Percentiles rank a stretch among this genome's conserved stretches.
phyloP scores from a whole-genome alignment of 2,888 invertebrate species.

The Neuroscelio doddi region DNA sequence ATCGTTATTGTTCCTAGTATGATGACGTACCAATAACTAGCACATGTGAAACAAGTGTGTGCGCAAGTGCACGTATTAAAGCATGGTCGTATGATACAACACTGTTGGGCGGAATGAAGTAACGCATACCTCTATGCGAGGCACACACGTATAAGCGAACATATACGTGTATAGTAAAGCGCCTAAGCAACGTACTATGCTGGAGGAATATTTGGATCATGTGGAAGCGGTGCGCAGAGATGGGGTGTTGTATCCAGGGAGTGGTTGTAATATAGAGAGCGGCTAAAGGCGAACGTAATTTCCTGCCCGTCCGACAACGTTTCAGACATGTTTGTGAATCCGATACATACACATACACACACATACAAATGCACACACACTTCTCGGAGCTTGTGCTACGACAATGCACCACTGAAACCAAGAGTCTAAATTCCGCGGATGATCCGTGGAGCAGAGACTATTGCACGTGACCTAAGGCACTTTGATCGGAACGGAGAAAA shows the following conservation, averaged over 20 bases:
- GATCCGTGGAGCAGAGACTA: conserved; percentile 51
- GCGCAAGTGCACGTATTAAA: conserved; percentile 25
- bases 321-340: conserved; percentile 68
- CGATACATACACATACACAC: conserved; percentile 69
- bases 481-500: conserved; percentile 60
- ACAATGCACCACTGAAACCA: conserved; percentile 55
- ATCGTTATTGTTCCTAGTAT: background rate
- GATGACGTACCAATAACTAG: conserved; percentile 1
- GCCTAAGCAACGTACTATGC: too few species aligned
- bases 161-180: too few species aligned
- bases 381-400: conserved; percentile 39
- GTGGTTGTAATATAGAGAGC: conserved; percentile 68
- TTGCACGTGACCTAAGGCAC: conserved; percentile 56
- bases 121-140: too few species aligned
- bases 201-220: background rate
- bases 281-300: conserved; percentile 72
- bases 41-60: background rate
- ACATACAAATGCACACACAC: conserved; percentile 66
- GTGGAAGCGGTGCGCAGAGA: conserved; percentile 28
- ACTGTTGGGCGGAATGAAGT: conserved; percentile 20
- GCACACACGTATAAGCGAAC: conserved; percentile 24
- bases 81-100: conserved; percentile 24
- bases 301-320: conserved; percentile 70
- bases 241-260: conserved; percentile 33
- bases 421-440: conserved; percentile 22